phyloP scores from a whole-genome alignment of 2,797 vertebrate genomes.

The Falco concolor region DNA sequence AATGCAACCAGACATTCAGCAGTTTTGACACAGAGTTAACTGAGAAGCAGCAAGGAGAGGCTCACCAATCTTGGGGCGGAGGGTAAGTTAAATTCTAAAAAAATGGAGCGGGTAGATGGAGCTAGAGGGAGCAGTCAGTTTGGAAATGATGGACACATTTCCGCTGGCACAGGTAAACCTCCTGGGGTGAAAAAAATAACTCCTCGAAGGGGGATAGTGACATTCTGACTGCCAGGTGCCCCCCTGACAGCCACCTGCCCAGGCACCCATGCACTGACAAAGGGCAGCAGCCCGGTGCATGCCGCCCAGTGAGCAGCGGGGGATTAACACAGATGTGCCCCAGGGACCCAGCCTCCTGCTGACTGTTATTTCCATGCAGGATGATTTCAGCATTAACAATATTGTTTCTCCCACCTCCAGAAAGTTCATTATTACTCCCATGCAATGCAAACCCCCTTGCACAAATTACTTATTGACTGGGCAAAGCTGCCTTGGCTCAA shows the following conservation, averaged over 20 bases:
- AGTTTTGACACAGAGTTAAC: fast-evolving
- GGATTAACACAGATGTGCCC: fast-evolving
- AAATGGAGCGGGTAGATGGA: not conserved
- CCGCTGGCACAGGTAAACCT: not conserved
- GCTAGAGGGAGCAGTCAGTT: not conserved
- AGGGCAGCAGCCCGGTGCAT: fast-evolving
- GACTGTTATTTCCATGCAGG: not conserved
- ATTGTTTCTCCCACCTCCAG: conserved; percentile 60
- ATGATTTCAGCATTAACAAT: conserved; percentile 64
- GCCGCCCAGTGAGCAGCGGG: fast-evolving
- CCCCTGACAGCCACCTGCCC: not conserved
- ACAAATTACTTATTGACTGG: conserved; percentile 69
- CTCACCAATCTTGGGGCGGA: not conserved
- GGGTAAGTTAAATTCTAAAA: not conserved
- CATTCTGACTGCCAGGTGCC: not conserved
- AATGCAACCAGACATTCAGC: not conserved
- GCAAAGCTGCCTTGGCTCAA: not conserved
- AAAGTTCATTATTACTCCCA: conserved; percentile 70
- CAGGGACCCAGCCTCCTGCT: not conserved
- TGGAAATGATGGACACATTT: not conserved
- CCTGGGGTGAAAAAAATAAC: not conserved
- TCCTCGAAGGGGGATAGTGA: not conserved
- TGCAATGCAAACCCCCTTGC: conserved; percentile 24
- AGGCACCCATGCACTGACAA: fast-evolving
- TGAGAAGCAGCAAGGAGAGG: not conserved